Base-by-base conservation (phyloP, 2,797 vertebrate genomes). In the Rhadinocentrus ornatus region DNA sequence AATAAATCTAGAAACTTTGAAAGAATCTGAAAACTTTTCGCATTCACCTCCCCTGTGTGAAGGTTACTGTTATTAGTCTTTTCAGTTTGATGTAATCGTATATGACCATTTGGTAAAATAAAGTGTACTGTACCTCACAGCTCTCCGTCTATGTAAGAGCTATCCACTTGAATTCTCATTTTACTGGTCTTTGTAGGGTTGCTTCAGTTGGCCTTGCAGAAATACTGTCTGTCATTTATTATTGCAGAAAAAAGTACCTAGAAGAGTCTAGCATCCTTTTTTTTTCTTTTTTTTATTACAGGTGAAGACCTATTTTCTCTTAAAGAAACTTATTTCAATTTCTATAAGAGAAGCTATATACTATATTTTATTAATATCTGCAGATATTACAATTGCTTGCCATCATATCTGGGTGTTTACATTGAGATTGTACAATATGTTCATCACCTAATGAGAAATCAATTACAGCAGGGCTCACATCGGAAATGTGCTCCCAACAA, bases 381-480 rank as follows among this genome's bases (percentile, higher is more conserved):
- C 73, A 83, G 72, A 78, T 86, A 66, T 78, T 53, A 59, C 48
- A 18, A 67, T 67, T 64, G 7, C 3, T 0, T 67, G 53, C 53
- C 27, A 18, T 26, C 10, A 29, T 15, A 27, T 29, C 31, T 46
- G 31, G 65, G 34, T 71, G n/a, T 63, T 6, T 44, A 12, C 31
- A 11, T 27, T 54, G 16, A 44, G 31, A 41, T 12, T 9, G 22
- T n/a, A 46, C 62, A 32, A 46, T 20, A 69, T 56, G 60, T 69
- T 73, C 67, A 82, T 82, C 20, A 15, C 48, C 32, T 59, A 68
- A 78, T 83, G 89, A 90, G 86, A 92, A 89, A 81, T 90, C 83
- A 87, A 88, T 91, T 86, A 86, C 37, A 75, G 81, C 22, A 27
- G 66, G 53, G 72, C 58, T 76, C 73, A 60, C 59, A 80, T 76